Conservation (phyloP, 1,140 invertebrate genomes). For the Ericerus pela region DNA sequence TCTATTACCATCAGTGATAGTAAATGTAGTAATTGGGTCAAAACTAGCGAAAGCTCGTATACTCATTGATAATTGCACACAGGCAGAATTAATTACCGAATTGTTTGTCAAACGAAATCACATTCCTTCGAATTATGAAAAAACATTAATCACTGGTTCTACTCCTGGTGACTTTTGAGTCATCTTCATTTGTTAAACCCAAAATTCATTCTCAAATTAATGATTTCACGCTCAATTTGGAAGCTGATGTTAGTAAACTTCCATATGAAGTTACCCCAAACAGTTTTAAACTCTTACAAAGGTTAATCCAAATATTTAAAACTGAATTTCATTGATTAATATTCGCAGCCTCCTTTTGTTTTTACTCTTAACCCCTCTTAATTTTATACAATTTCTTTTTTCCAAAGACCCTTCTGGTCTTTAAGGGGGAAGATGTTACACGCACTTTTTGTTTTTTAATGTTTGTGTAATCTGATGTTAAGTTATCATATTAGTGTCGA, state of each 20-base stretch:
- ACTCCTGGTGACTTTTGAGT: not conserved
- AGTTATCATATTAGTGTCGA: too few relatives aligned
- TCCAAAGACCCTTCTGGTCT: too few relatives aligned
- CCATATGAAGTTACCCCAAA: not conserved
- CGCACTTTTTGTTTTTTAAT: too few relatives aligned
- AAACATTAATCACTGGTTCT: not conserved
- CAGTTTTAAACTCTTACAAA: not conserved
- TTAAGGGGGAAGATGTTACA: too few relatives aligned
- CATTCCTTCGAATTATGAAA: not conserved
- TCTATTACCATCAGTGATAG: not conserved
- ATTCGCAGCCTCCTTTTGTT: too few relatives aligned
- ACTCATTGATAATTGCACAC: not conserved
- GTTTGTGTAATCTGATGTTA: too few relatives aligned
- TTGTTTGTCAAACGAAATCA: not conserved
- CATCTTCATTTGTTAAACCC: not conserved
- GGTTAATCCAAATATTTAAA: not conserved
- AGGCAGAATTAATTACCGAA: not conserved
- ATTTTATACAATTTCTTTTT: too few relatives aligned
- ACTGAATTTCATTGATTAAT: too few relatives aligned
- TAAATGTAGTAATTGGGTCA: not conserved
- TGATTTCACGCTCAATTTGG: not conserved
- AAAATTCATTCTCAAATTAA: not conserved
- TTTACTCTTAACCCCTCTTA: too few relatives aligned
- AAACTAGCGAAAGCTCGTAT: not conserved
- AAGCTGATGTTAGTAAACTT: not conserved